Conservation (phyloP, 2,888 invertebrate species). For the Oeneis ivallda region DNA sequence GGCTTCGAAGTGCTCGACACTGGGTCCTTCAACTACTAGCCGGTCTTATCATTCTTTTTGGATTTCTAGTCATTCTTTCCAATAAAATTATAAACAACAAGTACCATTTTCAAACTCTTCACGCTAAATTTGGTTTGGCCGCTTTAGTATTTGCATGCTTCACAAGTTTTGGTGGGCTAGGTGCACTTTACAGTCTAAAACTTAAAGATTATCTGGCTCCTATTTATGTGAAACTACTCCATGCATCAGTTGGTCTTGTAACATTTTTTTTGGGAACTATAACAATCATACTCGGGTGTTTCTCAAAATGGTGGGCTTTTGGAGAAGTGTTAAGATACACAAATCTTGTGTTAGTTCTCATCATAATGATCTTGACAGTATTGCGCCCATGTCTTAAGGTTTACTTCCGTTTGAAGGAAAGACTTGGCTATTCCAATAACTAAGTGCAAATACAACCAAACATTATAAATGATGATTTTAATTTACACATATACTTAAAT, state of each 20-base stretch:
- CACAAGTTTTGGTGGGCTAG: slow-evolving; percentile 71
- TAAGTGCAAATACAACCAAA: slow-evolving; percentile 40
- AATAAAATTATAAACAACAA: slow-evolving; percentile 66
- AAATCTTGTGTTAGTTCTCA: slow-evolving; percentile 58
- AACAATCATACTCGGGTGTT: slow-evolving; percentile 66
- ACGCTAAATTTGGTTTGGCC: slow-evolving; percentile 72
- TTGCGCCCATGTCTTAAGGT: slow-evolving; percentile 71
- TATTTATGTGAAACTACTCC: slow-evolving; percentile 71
- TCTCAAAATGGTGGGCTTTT: slow-evolving; percentile 69
- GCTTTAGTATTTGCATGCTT: slow-evolving; percentile 65
- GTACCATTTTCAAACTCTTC: slow-evolving; percentile 64
- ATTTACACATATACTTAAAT: not conserved
- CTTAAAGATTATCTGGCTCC: slow-evolving; percentile 72
- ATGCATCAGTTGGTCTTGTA: slow-evolving; percentile 66
- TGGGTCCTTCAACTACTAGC: slow-evolving; percentile 71
- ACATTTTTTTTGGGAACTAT: slow-evolving; percentile 69
- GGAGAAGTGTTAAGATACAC: slow-evolving; percentile 65
- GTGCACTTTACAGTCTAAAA: slow-evolving; percentile 71
- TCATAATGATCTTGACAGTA: slow-evolving; percentile 66
- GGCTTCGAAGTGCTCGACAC: slow-evolving; percentile 73
- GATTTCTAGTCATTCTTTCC: slow-evolving; percentile 67
- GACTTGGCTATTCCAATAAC: slow-evolving; percentile 62
- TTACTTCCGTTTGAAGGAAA: slow-evolving; percentile 73
- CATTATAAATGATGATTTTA: not conserved
- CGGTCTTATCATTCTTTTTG: slow-evolving; percentile 55